Base-by-base conservation (phyloP, 2,888 invertebrate species). In the Parnassius smintheus region DNA sequence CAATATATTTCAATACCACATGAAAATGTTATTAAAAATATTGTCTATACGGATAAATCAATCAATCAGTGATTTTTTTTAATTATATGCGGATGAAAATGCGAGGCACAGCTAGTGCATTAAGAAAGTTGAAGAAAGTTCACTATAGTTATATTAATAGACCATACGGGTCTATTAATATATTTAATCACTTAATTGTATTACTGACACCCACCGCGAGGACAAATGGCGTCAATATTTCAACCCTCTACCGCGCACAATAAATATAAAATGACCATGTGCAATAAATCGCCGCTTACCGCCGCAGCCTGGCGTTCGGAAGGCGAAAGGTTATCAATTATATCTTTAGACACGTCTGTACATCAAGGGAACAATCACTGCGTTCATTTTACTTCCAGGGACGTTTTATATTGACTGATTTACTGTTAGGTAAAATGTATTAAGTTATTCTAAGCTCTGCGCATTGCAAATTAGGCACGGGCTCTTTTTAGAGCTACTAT, bases 311-410 rank as follows among this genome's bases (percentile, higher is more conserved):
- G 48, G 45, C 62, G 60, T 57, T 57, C 42, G 55, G 48, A 54
- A 59, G 65, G 62, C 57, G 64, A 68, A 59, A 70, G 82, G 83
- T 81, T 85, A 86, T 85, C 85, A 61, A 64, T 66, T 72, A 70
- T 75, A 75, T 74, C 73, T 73, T 58, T 58, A 70, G 68, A 74
- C 35, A 63, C 59, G 4, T 8, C 57, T 49, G 75, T 75, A 61
- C 64, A 25, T 64, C 46, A 75, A 18, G 0, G 45, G 62, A 73
- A 66, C 62, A 70, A 75, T 59, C 49, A 35, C 35, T 50, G 51
- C 35, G 46, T 18, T 22, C 42, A 12, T 55, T 61, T 61, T 61
- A 61, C 56, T 49, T 49, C 18, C 13, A 55, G 11, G 49, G 8
- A 44, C 13, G 9, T 25, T 44, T 25, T n/a, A 9, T 22, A 49